Evolutionary conservation across 2,888 invertebrate genomes (phyloP).

Genomic region (Ypsolopha scabrella): DNA sequence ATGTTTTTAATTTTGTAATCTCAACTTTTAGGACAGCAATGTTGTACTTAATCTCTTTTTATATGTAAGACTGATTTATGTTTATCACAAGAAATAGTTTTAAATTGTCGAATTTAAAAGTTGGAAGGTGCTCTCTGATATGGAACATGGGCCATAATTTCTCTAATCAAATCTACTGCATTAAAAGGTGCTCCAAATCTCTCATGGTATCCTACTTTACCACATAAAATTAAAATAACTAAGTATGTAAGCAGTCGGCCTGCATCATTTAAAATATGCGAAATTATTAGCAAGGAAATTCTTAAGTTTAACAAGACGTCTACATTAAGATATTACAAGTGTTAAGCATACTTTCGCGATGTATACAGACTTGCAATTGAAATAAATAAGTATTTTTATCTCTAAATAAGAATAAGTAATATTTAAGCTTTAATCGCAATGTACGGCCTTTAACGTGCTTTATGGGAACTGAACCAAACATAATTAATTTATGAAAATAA

Average conservation of each 20-base stretch:
- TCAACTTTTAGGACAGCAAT: no score
- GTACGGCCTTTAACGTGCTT: conserved; percentile 58
- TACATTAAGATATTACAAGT: neutral
- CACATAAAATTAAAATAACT: no score
- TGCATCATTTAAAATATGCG: neutral
- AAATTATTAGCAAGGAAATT: no score
- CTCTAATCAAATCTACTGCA: no score
- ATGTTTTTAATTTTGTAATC: no score
- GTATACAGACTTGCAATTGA: neutral
- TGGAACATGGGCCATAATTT: no score
- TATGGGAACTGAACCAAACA: conserved; percentile 64
- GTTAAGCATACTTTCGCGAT: neutral
- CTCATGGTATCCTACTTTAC: neutral
- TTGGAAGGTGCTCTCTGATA: no score
- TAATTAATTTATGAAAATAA: conserved; percentile 15
- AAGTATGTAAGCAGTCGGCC: no score
- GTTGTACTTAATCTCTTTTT: conserved; percentile 7
- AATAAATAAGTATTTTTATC: neutral
- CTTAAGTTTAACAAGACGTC: neutral
- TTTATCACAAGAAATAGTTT: neutral
- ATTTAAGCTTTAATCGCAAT: conserved; percentile 56
- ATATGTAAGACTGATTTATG: conserved; percentile 38
- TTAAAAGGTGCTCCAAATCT: no score
- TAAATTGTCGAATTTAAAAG: no score
- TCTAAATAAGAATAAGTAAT: conserved; percentile 1